phyloP scores from a whole-genome alignment of 2,888 invertebrate species.

The Conops quadrifasciatus region DNA sequence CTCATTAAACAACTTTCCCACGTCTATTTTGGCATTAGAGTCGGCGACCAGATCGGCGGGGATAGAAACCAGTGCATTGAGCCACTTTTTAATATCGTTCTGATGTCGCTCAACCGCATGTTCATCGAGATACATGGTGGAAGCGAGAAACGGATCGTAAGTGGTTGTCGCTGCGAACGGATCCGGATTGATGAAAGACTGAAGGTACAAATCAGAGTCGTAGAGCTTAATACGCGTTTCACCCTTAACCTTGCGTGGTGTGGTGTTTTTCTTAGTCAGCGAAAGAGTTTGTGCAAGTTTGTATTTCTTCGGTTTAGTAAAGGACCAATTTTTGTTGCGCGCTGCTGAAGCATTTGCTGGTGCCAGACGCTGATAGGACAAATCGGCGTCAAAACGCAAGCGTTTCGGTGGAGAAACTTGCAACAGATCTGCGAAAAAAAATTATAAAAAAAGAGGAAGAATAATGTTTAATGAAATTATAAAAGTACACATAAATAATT shows the following conservation, averaged over 20 bases:
- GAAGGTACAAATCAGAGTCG: slow-evolving; percentile 62
- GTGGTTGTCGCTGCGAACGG: slow-evolving; percentile 69
- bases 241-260: slow-evolving; percentile 52
- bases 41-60: slow-evolving; percentile 75
- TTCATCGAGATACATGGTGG: slow-evolving; percentile 74
- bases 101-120: slow-evolving; percentile 76
- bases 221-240: slow-evolving; percentile 55
- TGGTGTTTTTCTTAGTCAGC: slow-evolving; percentile 54
- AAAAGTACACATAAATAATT: too few species aligned
- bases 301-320: slow-evolving; percentile 53
- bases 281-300: slow-evolving; percentile 53
- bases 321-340: slow-evolving; percentile 51
- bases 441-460: not conserved
- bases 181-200: slow-evolving; percentile 66
- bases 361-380: slow-evolving; percentile 36
- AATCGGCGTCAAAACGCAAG: slow-evolving; percentile 50
- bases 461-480: not conserved
- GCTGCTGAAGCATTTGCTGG: slow-evolving; percentile 46
- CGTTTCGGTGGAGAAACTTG: slow-evolving; percentile 62
- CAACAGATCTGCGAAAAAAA: slow-evolving; percentile 1
- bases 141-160: slow-evolving; percentile 74
- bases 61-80: slow-evolving; percentile 79
- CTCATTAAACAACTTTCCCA: slow-evolving; percentile 79
- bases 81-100: slow-evolving; percentile 78
- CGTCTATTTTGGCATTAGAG: slow-evolving; percentile 72